phyloP scores from a whole-genome alignment of 2,113 vertebrate genomes.

The Ellobius talpinus region DNA sequence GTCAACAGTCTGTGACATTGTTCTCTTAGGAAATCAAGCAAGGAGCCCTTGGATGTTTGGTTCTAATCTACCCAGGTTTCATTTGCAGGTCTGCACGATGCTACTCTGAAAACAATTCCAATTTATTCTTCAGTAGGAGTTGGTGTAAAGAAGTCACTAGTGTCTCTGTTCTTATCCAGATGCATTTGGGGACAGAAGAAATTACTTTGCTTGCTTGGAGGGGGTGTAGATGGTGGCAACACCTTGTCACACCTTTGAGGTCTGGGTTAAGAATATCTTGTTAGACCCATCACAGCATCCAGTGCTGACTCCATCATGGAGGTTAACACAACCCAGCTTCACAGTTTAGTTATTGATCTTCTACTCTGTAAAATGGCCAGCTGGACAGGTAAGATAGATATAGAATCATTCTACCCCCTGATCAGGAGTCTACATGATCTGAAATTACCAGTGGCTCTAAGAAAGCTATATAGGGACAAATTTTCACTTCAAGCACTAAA shows the following conservation, averaged over 20 bases:
- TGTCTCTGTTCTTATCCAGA: background rate
- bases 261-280: background rate
- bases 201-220: background rate
- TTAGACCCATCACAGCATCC: background rate
- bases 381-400: background rate
- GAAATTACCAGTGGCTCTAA: background rate
- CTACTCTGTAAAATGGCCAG: background rate
- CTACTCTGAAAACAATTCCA: conserved; percentile 28
- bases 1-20: background rate
- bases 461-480: background rate
- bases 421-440: background rate
- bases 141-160: background rate
- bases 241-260: background rate
- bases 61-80: background rate
- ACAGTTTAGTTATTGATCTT: background rate
- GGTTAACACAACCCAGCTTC: background rate
- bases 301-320: background rate
- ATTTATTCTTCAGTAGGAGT: background rate
- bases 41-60: background rate
- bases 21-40: conserved; percentile 26
- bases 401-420: background rate
- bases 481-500: background rate
- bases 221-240: background rate
- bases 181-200: background rate
- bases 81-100: background rate